These are phyloP conservation scores for Ormyrus nitidulus DNA, from an alignment of 2,888 invertebrate genomes.

Conservation along the genomic window DNA sequence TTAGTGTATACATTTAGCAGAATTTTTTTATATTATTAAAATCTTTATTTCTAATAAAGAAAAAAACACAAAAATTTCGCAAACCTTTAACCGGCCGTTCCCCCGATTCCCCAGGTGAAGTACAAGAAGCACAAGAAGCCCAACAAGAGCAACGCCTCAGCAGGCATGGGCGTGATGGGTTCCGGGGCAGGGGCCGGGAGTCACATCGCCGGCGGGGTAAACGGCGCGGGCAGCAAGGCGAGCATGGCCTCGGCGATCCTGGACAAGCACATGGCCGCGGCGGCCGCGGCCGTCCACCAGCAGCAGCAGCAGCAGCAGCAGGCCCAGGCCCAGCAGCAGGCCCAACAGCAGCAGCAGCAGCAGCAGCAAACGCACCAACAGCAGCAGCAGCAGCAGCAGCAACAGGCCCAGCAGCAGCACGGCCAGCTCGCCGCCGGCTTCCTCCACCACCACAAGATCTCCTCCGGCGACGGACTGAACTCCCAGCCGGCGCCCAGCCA, in stretches of 20 bases:
- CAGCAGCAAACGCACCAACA: conserved; percentile 73
- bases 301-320: conserved; percentile 72
- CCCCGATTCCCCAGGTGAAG: conserved; percentile 81
- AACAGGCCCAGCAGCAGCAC: conserved; percentile 67
- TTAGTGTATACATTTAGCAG: not conserved
- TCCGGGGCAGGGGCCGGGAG: conserved; percentile 74
- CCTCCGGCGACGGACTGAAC: conserved; percentile 69
- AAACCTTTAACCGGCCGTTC: not conserved
- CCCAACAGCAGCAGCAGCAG: conserved; percentile 73
- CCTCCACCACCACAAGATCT: conserved; percentile 74
- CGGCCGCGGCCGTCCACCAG: conserved; percentile 72
- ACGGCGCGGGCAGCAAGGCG: conserved; percentile 67
- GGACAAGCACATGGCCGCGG: conserved; percentile 75
- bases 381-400: conserved; percentile 66
- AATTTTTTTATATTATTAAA: not conserved
- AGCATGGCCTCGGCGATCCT: conserved; percentile 63
- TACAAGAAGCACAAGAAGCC: conserved; percentile 98
- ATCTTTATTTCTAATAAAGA: not conserved
- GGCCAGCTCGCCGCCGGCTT: conserved; percentile 70
- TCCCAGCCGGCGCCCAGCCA: conserved; percentile 72
- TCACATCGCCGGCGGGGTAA: conserved; percentile 71
- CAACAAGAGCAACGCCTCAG: conserved; percentile 77
- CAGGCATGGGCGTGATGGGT: conserved; percentile 62
- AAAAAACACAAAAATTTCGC: not conserved
- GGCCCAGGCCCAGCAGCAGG: conserved; percentile 73